These are phyloP conservation scores for Carassius carassius DNA, from an alignment of 2,113 vertebrate species.

Conservation along the genomic window DNA sequence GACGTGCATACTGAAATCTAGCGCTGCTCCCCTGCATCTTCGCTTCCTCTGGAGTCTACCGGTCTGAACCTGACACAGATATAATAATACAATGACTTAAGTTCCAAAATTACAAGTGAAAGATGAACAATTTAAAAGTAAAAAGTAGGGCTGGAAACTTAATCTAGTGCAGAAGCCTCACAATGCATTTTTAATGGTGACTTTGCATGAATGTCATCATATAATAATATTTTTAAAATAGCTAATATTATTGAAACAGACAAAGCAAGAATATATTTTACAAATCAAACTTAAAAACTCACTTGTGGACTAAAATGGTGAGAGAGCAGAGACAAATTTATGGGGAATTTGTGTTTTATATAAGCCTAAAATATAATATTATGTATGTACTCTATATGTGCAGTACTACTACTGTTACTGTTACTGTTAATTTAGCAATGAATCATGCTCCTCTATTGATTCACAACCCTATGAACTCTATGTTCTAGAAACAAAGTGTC, in stretches of 20 bases:
- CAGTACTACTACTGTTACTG: too few species aligned
- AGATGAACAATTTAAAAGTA: not conserved
- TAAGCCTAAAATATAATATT: too few species aligned
- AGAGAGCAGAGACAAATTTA: too few species aligned
- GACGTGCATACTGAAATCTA: constrained; percentile 31
- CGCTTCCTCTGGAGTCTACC: not conserved
- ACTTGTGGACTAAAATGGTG: too few species aligned
- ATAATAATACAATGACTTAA: not conserved
- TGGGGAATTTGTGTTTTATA: too few species aligned
- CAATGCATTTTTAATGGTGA: not conserved
- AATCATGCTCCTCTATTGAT: too few species aligned
- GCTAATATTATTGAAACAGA: not conserved
- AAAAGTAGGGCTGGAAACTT: not conserved
- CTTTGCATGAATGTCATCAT: not conserved
- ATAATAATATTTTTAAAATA: not conserved
- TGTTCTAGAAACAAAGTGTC: not conserved
- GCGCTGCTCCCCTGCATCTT: not conserved
- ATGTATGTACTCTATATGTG: too few species aligned
- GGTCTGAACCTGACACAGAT: constrained; percentile 14
- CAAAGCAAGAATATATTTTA: not conserved
- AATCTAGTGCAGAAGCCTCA: not conserved
- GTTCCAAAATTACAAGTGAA: not conserved
- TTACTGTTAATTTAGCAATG: too few species aligned
- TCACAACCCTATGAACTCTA: too few species aligned
- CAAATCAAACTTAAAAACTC: not conserved